Evolutionary conservation across 1,140 invertebrate genomes (phyloP), one percentile per base, ranked within the genome.

Genomic region (Cydia fagiglandana): DNA sequence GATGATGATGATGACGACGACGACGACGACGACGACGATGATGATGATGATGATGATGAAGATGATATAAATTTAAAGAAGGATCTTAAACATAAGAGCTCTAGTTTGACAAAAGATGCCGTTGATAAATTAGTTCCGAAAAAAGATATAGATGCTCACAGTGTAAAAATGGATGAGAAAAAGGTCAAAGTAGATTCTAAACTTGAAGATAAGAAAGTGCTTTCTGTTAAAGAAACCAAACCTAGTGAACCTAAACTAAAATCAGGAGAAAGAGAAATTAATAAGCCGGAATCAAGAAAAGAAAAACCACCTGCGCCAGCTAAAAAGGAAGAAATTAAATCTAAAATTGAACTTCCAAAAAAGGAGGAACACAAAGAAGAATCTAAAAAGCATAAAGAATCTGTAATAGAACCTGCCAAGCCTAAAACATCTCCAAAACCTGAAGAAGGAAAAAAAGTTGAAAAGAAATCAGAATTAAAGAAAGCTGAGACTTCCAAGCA

Each of bases 321-420:
- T 12, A 79, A 75, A 75, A 70, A 73, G 28, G 61, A 66, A n/a
- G 68, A 78, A 73, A 79, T 64, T 64, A 70, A 41, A 38, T 9
- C 15, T 1, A 34, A 70, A 41, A 3, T 17, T 17, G 66, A 41
- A 73, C 17, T 61, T n/a, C 64, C 75, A 74, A 75, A 76, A 61
- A 76, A 75, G 10, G 75, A 74, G 30, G 47, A 73, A 64, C 75
- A 78, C 38, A 77, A 66, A 73, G 79, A 79, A 78, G 74, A 73
- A 74, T 47, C 41, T 34, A 79, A 70, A 45, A 75, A 75, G 45
- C 20, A 47, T 30, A 77, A 73, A 64, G 74, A 75, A 41, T 10
- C 74, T 47, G n/a, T 61, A 34, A 61, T 61, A 73, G 41, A 68
- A 4, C 4, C 38, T 28, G 64, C 7, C 10, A 76, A 50, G 30